Evolutionary conservation across 1,140 invertebrate species (phyloP), one percentile per base, ranked within the genome.

Genomic region (Catajapyx aquilonaris): DNA sequence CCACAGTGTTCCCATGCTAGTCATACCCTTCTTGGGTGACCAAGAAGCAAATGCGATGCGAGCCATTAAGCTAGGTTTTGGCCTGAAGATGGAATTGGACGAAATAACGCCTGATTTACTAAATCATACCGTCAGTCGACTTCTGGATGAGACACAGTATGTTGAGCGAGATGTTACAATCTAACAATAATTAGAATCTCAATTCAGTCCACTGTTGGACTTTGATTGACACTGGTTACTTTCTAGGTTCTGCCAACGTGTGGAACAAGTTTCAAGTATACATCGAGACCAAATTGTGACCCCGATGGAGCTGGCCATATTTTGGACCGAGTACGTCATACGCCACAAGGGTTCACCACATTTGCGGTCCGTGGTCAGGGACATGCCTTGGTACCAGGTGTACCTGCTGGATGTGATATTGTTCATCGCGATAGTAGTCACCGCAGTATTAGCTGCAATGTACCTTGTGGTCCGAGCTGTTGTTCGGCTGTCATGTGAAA

Each of bases 271-370:
- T 28, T 28, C 23, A 28, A 28, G 13, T 28, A 28, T 28, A 9
- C 23, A 9, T 13, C 23, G 23, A 28, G 23, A 28, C 13, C 23
- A 28, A 13, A 45, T 41, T 2, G 13, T 43, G 17, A 34, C 31
- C 7, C 49, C 48, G 18, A n/a, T 43, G 25, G 44, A 51, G 5
- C 35, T 31, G 15, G 46, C 44, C 7, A 37, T 44, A 5, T 54
- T 37, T 34, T 52, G 50, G 49, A 44, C 44, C 4, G 47, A 52
- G 30, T 51, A 52, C 31, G 46, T 52, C 13, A 42, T 53, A 13
- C 43, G 49, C 11, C 44, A 53, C 37, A 41, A 47, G 38, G 52
- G 48, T 21, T 47, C 49, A 3, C 35, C 31, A 10, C 44, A 52
- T 22, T 37, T 53, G 34, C 21, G 41, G 9, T 47, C 46, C 3